Evolutionary conservation across 35 echinoderm and acorn worm species (phyloP), one percentile per base, ranked within the genome.

Genomic region (Apostichopus japonicus): DNA sequence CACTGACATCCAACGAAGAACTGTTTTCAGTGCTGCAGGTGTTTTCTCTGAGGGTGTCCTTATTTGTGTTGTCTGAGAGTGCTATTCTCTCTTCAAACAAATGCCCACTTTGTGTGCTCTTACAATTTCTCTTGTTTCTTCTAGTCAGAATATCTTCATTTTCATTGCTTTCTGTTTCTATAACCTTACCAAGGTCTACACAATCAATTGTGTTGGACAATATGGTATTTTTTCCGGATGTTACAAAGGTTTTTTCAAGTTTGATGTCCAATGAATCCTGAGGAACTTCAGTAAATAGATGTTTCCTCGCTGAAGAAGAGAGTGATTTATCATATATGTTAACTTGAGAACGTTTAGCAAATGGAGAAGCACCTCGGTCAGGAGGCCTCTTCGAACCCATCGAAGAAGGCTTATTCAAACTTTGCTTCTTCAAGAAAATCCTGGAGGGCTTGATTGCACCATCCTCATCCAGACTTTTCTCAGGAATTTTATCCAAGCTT

Each of bases 321-420:
- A 57, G 27, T 22, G 16, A 23, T 23, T 57, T 55, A 6, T 54
- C 17, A 23, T 5, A 55, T 6, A 8, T 58, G 24, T 23, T 21
- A 2, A 58, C 10, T 7, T 84, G 81, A 19, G 54, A 23, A 23
- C 81, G 81, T 54, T 84, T 84, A 23, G 81, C 54, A 84, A 57
- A 84, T 22, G 81, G 81, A n/a, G 81, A 84, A 57, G 6, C 9
- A 10, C 81, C 81, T 22, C 81, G 53, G 10, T 55, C 81, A 55
- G 81, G 81, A 6, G 81, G 57, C 51, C 81, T 84, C 56, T 84
- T 84, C 17, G 81, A 59, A 54, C 53, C 57, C 57, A 54, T 13
- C 0, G 56, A 3, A 7, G 27, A 5, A 23, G 0, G 0, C n/a
- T 24, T 84, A 21, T 84, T 59, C 56, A 6, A 23, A 5, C 16